Evolutionary conservation across 2,888 invertebrate species (phyloP), one percentile per base, ranked within the genome.

Genomic region (Ophion costatus): DNA sequence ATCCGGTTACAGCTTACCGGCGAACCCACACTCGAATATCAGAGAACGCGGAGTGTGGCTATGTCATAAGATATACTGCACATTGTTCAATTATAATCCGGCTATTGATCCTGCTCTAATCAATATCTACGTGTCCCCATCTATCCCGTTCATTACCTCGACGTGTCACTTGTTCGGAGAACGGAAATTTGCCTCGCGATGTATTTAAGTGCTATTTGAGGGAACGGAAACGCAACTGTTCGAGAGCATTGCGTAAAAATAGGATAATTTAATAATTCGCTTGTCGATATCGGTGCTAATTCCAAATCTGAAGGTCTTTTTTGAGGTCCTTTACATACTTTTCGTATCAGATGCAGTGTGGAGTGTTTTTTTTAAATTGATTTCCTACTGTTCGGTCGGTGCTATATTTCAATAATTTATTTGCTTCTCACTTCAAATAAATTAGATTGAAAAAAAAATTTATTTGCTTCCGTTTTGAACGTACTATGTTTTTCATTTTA

Each of bases 1-100:
- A 71, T 77, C 80, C 66, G 69, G 73, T 71, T 77, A 51, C 70
- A 73, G 80, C 80, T 80, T 80, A 73, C 76, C 63, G 73, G 45
- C 6, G 45, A 63, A 61, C 24, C 73, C 33, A 33, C 69, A 80
- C 71, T 85, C 76, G 61, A 59, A 76, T 79, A 79, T 71, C 70
- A 71, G 66, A 22, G 33, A 17, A 59, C 63, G 14, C 63, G 2
- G 29, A 75, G 20, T 64, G 51, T 10, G 59, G 59, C 59, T 51
- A 64, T 24, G 7, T 38, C 42, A 61, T 42, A 64, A 20, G 22
- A 75, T 24, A 75, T 45, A 75, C 29, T 20, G 51, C 29, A 64
- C 75, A 75, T 64, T 75, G 75, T 75, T 75, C 75, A 64, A 64
- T 64, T 51, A 64, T 75, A 75, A 38, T 14, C 42, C 20, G 22